A percentile compares a stretch with the other conserved stretches of the same genome.
Conservation (phyloP, 2,888 invertebrate genomes). For the Caenorhabditis afra region DNA sequence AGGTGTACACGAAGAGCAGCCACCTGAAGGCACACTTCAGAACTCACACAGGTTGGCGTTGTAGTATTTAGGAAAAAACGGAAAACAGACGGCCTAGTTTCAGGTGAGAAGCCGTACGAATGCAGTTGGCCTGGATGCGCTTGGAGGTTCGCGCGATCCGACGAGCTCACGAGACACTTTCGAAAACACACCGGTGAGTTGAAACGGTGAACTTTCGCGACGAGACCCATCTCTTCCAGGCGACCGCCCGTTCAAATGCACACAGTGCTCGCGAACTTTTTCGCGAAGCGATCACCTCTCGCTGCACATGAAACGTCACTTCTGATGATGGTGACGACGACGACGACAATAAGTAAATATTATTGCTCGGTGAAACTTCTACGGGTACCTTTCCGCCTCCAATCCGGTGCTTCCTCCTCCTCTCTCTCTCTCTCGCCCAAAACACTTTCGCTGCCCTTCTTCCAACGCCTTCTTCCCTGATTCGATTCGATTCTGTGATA, state of each 20-base stretch:
- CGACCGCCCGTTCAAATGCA: constrained; percentile 85
- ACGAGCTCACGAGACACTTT: constrained; percentile 75
- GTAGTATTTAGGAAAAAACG: not conserved
- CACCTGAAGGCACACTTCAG: constrained; percentile 79
- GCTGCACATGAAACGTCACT: constrained; percentile 73
- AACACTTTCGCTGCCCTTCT: not conserved
- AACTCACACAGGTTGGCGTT: constrained; percentile 76
- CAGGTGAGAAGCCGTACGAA: constrained; percentile 80
- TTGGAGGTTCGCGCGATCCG: constrained; percentile 79
- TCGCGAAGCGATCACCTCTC: constrained; percentile 85
- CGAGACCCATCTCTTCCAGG: constrained; percentile 14
- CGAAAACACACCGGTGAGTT: constrained; percentile 83
- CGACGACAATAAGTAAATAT: too few species aligned
- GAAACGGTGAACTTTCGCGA: not conserved
- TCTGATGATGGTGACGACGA: too few species aligned
- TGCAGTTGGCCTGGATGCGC: constrained; percentile 78
- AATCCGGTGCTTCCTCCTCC: constrained; percentile 20
- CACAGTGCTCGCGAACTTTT: constrained; percentile 85
- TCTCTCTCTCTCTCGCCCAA: constrained; percentile 3
- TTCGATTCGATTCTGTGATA: constrained; percentile 16
- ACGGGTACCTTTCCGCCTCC: not conserved
- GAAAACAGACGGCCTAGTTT: not conserved
- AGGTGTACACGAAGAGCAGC: constrained; percentile 79
- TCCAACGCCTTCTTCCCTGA: not conserved
- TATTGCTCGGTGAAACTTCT: too few species aligned